Conservation (phyloP, 2,888 invertebrate genomes). For the Listrodromus nycthemerus region DNA sequence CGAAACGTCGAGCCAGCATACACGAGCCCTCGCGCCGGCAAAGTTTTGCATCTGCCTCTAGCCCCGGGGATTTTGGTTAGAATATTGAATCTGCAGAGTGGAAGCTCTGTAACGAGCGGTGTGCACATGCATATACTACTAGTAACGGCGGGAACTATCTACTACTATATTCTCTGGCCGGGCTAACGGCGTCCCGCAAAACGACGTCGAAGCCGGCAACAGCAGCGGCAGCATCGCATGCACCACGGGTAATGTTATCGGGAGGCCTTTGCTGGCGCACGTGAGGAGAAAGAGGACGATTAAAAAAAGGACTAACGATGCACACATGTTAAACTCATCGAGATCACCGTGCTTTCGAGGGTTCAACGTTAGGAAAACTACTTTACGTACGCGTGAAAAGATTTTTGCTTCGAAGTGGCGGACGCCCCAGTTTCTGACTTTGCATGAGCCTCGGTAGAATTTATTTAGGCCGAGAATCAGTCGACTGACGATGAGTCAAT, state of each 20-base stretch:
- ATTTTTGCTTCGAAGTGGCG: not conserved
- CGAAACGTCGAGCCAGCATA: conserved; percentile 65
- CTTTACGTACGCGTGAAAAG: not conserved
- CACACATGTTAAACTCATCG: conserved; percentile 46
- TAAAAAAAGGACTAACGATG: conserved; percentile 61
- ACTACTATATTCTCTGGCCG: conserved; percentile 49
- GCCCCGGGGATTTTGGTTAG: conserved; percentile 84
- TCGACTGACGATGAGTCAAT: no score
- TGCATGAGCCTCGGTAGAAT: no score
- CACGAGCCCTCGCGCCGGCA: conserved; percentile 74
- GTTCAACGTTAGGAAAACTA: conserved; percentile 37
- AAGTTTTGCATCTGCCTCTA: conserved; percentile 81
- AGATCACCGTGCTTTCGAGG: conserved; percentile 42
- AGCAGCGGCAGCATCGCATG: conserved; percentile 58
- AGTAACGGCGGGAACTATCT: conserved; percentile 56
- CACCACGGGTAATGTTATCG: conserved; percentile 66
- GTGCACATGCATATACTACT: conserved; percentile 73
- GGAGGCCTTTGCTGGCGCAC: conserved; percentile 56
- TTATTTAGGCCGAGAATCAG: no score
- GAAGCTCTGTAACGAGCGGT: conserved; percentile 83
- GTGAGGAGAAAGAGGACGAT: conserved; percentile 26
- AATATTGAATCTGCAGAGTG: conserved; percentile 84
- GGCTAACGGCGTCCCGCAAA: conserved; percentile 64
- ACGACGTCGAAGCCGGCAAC: conserved; percentile 63
- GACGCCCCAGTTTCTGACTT: no score